Conservation (phyloP, 2,113 vertebrate genomes). For the Ovis canadensis region DNA sequence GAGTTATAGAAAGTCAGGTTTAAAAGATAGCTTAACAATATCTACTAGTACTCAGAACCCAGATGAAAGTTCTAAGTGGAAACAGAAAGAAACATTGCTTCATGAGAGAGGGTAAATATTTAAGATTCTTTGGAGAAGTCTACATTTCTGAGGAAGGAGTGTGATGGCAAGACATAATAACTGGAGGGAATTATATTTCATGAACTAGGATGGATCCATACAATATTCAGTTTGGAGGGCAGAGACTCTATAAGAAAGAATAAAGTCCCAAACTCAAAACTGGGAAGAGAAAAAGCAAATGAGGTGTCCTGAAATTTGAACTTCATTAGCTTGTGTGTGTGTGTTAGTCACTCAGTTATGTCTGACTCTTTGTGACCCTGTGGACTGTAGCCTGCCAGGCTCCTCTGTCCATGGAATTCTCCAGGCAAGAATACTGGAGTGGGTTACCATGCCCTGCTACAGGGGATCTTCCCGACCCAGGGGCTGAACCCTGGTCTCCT, state of each 20-base stretch:
- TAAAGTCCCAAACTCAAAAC: neutral
- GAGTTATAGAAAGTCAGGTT: neutral
- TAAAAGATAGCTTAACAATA: neutral
- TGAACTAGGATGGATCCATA: neutral
- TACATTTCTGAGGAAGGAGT: neutral
- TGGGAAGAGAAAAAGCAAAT: neutral
- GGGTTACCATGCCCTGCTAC: neutral
- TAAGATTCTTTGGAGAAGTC: neutral
- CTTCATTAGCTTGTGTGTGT: neutral
- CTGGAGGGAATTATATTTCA: neutral
- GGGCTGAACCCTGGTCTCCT: neutral
- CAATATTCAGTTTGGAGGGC: neutral
- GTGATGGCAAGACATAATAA: neutral
- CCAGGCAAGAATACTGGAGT: neutral
- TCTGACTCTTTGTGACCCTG: fast-evolving
- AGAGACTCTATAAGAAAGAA: neutral
- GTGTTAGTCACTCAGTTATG: neutral
- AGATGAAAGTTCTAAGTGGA: neutral
- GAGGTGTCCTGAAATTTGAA: neutral
- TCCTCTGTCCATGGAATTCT: neutral
- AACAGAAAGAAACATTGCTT: neutral
- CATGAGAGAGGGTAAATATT: neutral
- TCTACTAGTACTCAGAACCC: neutral
- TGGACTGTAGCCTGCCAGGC: neutral
- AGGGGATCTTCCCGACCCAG: neutral